Evolutionary conservation across 2,113 vertebrate genomes (phyloP), one percentile per base, ranked within the genome.

Genomic region (Cyanoderma ruficeps): DNA sequence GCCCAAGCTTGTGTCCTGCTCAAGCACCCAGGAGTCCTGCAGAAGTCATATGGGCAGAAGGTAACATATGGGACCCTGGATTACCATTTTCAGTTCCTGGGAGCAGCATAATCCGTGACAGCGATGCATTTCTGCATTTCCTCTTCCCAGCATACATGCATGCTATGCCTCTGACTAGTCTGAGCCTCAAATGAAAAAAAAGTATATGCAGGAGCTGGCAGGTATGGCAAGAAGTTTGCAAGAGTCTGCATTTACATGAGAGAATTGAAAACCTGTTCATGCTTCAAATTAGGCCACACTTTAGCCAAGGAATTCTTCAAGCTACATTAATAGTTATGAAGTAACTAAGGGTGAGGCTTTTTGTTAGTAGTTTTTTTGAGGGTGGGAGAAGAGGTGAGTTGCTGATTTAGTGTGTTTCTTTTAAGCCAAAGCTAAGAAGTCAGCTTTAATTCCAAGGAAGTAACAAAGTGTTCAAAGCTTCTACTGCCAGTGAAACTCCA

Each of bases 301-400:
- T 70, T 8, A 88, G 56, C 78, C n/a, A 82, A 89, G 28, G 42
- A 91, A 88, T 70, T 94, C 44, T 87, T 68, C 55, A 82, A 80
- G 47, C n/a, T 42, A 76, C 14, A 69, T 90, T 68, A 95, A 77
- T 27, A 92, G 61, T 65, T 72, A 41, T 8, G 31, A 93, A 94
- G 31, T 59, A 91, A 83, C n/a, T 55, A 86, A 37, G 87, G 85
- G 72, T 49, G 42, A 5, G 18, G 55, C 64, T 77, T 83, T 70
- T 56, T 37, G 31, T 50, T 17, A 25, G 42, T 14, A 33, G 35
- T 2, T 42, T 39, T 37, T 77, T 50, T 24, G 35, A 49, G 65
- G 20, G 44, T 50, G 20, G 57, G 37, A 84, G 11, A 39, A 56
- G 9, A 7, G 25, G 16, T 56, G 52, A 39, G 28, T 53, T 33